A percentile compares a stretch with the other conserved stretches of the same genome.
phyloP scores from a whole-genome alignment of 2,797 vertebrate species.

The Lycodopsis pacificus region DNA sequence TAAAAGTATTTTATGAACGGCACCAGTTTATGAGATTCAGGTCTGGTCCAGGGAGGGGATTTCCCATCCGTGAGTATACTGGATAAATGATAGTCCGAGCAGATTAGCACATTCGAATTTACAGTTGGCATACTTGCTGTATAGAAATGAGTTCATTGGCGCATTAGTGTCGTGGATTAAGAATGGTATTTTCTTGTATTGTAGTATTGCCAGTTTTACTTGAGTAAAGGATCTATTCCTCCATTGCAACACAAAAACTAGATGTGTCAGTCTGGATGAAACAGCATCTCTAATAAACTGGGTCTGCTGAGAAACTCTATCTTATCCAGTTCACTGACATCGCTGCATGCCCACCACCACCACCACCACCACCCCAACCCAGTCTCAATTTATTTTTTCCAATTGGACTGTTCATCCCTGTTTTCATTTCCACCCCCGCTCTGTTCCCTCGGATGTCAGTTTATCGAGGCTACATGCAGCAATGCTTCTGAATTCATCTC shows the following conservation, averaged over 20 bases:
- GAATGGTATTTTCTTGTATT: neutral
- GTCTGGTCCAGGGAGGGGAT: conserved; percentile 47
- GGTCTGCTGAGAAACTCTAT: conserved; percentile 40
- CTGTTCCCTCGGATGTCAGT: conserved; percentile 46
- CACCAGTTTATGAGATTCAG: conserved; percentile 49
- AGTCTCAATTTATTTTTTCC: conserved; percentile 44
- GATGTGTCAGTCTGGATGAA: conserved; percentile 30
- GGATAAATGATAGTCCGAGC: conserved; percentile 70
- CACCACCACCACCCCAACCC: conserved; percentile 9
- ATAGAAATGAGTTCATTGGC: neutral
- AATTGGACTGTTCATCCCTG: conserved; percentile 35
- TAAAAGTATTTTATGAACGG: conserved; percentile 57
- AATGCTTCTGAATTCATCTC: conserved; percentile 14
- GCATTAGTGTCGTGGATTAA: neutral
- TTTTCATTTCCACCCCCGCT: conserved; percentile 33
- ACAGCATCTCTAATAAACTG: conserved; percentile 46
- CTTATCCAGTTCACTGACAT: conserved; percentile 39
- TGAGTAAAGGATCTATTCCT: neutral
- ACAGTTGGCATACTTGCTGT: neutral
- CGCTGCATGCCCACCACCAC: neutral
- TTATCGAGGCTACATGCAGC: conserved; percentile 10
- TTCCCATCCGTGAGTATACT: conserved; percentile 52
- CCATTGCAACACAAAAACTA: neutral
- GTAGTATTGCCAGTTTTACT: neutral
- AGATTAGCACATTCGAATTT: conserved; percentile 13